phyloP scores from a whole-genome alignment of 2,113 vertebrate genomes.

The Mormoops blainvillei region DNA sequence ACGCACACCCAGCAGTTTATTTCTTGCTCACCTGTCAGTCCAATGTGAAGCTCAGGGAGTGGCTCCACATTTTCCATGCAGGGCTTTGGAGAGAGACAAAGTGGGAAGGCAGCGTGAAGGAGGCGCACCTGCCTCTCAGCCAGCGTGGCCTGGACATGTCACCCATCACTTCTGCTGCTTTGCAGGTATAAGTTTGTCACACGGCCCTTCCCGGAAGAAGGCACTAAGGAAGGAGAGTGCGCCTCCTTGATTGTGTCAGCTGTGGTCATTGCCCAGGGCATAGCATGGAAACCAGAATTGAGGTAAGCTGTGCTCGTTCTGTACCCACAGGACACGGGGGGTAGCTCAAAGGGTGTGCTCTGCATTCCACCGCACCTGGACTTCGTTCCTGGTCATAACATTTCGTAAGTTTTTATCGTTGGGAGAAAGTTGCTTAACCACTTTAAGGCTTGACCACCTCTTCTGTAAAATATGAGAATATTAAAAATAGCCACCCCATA shows the following conservation, averaged over 20 bases:
- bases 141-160: fast-evolving
- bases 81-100: background rate
- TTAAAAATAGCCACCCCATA: background rate
- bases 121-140: background rate
- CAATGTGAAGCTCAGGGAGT: background rate
- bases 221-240: fast-evolving
- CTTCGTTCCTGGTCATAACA: background rate
- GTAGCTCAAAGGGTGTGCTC: fast-evolving
- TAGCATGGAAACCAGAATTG: fast-evolving
- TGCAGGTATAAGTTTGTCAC: fast-evolving
- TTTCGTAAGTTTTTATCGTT: background rate
- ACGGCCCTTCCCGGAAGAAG: background rate
- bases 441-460: background rate
- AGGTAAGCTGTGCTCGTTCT: fast-evolving
- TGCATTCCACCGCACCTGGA: background rate
- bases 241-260: too few species aligned
- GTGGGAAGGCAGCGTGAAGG: too few species aligned
- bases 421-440: background rate
- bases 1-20: too few species aligned
- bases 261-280: fast-evolving
- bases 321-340: fast-evolving
- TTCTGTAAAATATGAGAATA: background rate
- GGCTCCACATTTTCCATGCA: background rate
- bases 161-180: background rate
- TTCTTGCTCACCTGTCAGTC: background rate